Conservation (phyloP, 2,888 invertebrate genomes). For the Pyrocoelia pectoralis region DNA sequence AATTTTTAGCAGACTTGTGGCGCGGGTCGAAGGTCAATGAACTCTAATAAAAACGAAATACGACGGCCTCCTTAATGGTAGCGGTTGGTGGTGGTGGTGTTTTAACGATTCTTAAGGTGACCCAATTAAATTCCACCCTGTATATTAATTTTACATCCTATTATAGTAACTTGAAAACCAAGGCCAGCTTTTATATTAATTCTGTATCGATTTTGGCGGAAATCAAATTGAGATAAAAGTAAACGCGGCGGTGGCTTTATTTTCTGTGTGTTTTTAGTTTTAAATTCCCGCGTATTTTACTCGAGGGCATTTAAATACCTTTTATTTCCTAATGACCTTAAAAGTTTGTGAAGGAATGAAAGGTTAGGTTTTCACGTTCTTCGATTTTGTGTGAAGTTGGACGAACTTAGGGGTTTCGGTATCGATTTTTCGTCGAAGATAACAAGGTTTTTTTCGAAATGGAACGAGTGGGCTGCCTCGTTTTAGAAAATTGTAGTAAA, state of each 20-base stretch:
- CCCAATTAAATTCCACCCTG: constrained; percentile 39
- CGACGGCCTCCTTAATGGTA: constrained; percentile 32
- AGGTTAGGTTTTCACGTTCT: constrained; percentile 14
- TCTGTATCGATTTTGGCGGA: constrained; percentile 22
- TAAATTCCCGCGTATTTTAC: not conserved
- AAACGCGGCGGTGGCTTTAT: not conserved
- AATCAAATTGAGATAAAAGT: constrained; percentile 5
- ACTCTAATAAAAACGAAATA: constrained; percentile 21
- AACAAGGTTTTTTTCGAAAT: not conserved
- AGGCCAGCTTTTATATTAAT: constrained; percentile 24
- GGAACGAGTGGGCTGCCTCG: constrained; percentile 1
- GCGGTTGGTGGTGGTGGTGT: too few species aligned
- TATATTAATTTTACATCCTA: not conserved
- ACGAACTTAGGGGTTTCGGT: too few species aligned
- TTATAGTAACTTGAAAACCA: constrained; percentile 1
- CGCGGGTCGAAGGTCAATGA: constrained; percentile 40
- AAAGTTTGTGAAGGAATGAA: constrained; percentile 1
- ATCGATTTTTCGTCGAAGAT: too few species aligned
- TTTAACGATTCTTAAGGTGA: too few species aligned
- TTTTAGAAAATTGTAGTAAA: too few species aligned
- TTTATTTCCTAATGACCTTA: not conserved
- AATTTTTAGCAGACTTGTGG: constrained; percentile 34
- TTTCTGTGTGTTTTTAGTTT: not conserved
- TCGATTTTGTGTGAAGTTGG: too few species aligned
- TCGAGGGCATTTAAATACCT: constrained; percentile 16